These are phyloP conservation scores for Dyspetes luteomarginatus DNA, from an alignment of 2,888 invertebrate species.

Conservation along the genomic window DNA sequence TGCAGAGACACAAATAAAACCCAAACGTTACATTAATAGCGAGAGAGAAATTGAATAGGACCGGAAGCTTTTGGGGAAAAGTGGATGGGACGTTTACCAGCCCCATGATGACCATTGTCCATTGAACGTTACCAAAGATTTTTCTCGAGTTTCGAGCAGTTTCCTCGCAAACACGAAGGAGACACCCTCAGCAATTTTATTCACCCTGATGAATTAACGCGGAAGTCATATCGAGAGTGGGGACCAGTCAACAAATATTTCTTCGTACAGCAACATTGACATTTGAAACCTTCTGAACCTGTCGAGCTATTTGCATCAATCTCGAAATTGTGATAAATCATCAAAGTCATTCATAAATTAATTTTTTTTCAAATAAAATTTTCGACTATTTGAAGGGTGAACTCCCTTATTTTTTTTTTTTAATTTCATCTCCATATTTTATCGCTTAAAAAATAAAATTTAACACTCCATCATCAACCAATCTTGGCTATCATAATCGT, in stretches of 20 bases:
- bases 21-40: background rate
- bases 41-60: background rate
- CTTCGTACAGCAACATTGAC: background rate
- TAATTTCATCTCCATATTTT: too few species aligned
- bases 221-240: slow-evolving; percentile 10
- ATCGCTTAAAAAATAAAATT: too few species aligned
- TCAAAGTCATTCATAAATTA: too few species aligned
- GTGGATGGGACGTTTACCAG: slow-evolving; percentile 22
- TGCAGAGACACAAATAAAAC: background rate
- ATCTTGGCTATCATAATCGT: too few species aligned
- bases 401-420: too few species aligned
- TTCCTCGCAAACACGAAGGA: too few species aligned
- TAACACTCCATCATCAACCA: too few species aligned
- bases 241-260: too few species aligned
- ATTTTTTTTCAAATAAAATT: too few species aligned
- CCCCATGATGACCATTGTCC: slow-evolving; percentile 33
- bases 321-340: too few species aligned
- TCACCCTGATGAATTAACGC: slow-evolving; percentile 56
- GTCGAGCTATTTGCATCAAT: background rate
- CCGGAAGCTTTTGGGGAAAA: slow-evolving; percentile 50
- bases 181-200: slow-evolving; percentile 9
- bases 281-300: background rate
- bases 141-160: background rate
- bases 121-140: background rate
- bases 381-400: too few species aligned